Conservation (phyloP, 2,888 invertebrate species). For the Sphaerophoria rueppellii region DNA sequence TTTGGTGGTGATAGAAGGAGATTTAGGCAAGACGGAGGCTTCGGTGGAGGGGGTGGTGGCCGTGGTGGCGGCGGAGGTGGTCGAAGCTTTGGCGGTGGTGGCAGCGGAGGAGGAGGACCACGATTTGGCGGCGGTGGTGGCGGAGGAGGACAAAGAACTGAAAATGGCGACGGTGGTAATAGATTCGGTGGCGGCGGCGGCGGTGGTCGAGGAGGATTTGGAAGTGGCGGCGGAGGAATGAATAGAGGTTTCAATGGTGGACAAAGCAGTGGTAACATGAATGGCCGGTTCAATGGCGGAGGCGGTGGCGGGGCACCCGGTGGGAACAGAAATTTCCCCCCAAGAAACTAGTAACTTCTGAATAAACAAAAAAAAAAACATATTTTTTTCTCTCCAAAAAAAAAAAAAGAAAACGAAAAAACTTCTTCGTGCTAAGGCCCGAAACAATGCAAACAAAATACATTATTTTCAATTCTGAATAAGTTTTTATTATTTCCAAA, state of each 20-base stretch:
- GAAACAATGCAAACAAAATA: constrained; percentile 25
- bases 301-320: constrained; percentile 23
- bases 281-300: constrained; percentile 66
- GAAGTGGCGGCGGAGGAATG: constrained; percentile 62
- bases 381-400: constrained; percentile 30
- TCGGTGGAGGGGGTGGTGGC: constrained; percentile 83
- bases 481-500: constrained; percentile 30
- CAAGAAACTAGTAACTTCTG: constrained; percentile 67
- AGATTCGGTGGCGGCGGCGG: constrained; percentile 69
- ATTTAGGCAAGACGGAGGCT: constrained; percentile 75
- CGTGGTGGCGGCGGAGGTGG: constrained; percentile 77
- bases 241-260: constrained; percentile 58
- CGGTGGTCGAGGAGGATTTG: constrained; percentile 55
- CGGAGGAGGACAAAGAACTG: constrained; percentile 25
- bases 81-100: constrained; percentile 73
- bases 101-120: constrained; percentile 61
- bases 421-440: constrained; percentile 9
- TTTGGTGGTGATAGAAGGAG: constrained; percentile 60
- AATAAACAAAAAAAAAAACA: constrained; percentile 35
- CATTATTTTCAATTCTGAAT: constrained; percentile 55
- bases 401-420: constrained; percentile 13
- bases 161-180: constrained; percentile 71
- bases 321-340: constrained; percentile 71
- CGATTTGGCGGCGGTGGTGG: constrained; percentile 60
- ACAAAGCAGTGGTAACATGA: constrained; percentile 46